These are phyloP conservation scores for Isaurus tuberculatus DNA, from an alignment of 92 coral and sea anemone species.

Conservation along the genomic window DNA sequence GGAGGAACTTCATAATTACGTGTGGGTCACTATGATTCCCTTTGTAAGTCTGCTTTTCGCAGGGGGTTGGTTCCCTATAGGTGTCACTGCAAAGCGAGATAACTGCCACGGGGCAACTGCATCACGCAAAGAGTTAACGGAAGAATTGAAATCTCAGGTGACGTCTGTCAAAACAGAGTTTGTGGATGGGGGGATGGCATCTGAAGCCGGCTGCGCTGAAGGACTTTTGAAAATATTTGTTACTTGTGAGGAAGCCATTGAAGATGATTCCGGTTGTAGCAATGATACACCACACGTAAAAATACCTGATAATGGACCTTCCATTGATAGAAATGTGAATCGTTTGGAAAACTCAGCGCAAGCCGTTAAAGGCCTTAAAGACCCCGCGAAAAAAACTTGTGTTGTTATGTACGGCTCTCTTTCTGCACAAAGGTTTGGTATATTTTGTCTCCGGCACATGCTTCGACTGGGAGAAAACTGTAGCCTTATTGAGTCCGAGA, in stretches of 20 bases:
- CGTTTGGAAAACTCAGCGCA: not conserved
- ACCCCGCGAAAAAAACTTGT: not conserved
- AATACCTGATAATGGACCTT: not conserved
- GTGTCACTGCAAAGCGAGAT: not conserved
- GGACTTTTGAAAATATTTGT: conserved; percentile 27
- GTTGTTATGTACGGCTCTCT: conserved; percentile 59
- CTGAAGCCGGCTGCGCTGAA: conserved; percentile 19
- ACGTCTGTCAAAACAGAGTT: conserved; percentile 8
- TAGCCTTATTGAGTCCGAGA: conserved; percentile 61
- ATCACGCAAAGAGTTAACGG: not conserved
- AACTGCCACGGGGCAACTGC: not conserved
- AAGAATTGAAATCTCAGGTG: not conserved
- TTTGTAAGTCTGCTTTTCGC: conserved; percentile 82
- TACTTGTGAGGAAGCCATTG: not conserved
- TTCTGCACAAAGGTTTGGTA: conserved; percentile 70
- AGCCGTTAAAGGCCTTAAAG: not conserved
- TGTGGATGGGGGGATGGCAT: conserved; percentile 22
- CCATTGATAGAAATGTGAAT: conserved; percentile 30
- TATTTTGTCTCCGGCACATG: conserved; percentile 76
- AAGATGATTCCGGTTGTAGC: not conserved
- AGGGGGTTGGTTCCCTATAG: conserved; percentile 50
- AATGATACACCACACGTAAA: conserved; percentile 17
- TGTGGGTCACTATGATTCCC: conserved; percentile 83
- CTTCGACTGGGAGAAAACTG: conserved; percentile 71
- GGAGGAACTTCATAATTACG: conserved; percentile 88